Percentiles rank a stretch among this genome's conserved stretches.
phyloP scores from a whole-genome alignment of 2,797 vertebrate genomes.

The Natrix natrix region DNA sequence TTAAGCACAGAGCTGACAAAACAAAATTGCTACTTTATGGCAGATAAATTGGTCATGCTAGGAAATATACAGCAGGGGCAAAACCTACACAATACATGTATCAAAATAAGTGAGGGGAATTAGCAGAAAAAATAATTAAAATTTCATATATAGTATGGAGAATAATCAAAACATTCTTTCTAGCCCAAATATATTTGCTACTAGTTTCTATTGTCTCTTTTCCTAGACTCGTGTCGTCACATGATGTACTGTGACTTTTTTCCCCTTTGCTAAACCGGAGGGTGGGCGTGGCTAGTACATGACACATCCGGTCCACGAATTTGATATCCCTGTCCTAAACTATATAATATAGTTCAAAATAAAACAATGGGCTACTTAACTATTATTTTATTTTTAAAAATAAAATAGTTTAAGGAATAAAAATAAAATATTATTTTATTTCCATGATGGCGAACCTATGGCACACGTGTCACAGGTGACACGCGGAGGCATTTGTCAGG shows the following conservation, averaged over 20 bases:
- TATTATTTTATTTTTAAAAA: neutral
- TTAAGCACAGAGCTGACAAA: neutral
- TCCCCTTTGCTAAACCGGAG: too few relatives aligned
- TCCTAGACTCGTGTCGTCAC: neutral
- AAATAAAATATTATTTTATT: too few relatives aligned
- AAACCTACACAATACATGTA: neutral
- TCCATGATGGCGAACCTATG: too few relatives aligned
- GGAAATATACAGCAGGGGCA: neutral
- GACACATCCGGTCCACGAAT: too few relatives aligned
- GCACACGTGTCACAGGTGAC: too few relatives aligned
- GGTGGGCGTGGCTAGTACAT: too few relatives aligned
- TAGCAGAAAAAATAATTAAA: neutral
- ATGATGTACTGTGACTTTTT: too few relatives aligned
- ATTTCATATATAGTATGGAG: neutral
- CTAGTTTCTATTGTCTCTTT: neutral
- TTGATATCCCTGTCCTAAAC: too few relatives aligned
- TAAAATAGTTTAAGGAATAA: too few relatives aligned
- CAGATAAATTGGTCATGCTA: neutral
- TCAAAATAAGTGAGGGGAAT: neutral
- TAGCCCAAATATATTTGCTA: neutral
- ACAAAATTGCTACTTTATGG: neutral
- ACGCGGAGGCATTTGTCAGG: too few relatives aligned
- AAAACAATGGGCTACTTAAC: neutral
- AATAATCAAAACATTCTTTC: neutral
- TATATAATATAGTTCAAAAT: neutral